A percentile compares a stretch with the other conserved stretches of the same genome.
Conservation (phyloP, 2,888 invertebrate species). For the Xestia c-nigrum region DNA sequence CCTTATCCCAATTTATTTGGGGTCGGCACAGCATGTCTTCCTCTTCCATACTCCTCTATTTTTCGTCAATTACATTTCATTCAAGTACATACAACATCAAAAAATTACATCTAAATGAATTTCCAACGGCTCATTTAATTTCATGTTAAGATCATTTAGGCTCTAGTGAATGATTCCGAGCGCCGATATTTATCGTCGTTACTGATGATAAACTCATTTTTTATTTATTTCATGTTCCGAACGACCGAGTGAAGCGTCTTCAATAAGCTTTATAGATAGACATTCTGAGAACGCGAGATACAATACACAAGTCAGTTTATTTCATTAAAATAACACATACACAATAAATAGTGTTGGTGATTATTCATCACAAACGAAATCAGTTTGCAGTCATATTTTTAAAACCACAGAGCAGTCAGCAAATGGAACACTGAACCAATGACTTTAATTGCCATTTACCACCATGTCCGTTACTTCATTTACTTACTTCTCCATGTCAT, state of each 20-base stretch:
- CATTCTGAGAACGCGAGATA: neutral
- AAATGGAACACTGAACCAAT: slow-evolving; percentile 9
- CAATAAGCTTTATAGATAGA: neutral
- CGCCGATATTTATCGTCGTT: neutral
- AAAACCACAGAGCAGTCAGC: slow-evolving; percentile 17
- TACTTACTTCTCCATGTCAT: slow-evolving; percentile 3
- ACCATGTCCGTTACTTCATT: neutral
- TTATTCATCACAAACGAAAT: neutral
- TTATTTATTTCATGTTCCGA: neutral
- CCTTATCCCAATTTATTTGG: too few species aligned
- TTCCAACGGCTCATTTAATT: neutral
- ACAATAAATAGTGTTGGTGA: slow-evolving; percentile 23
- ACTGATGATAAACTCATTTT: neutral
- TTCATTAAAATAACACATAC: neutral
- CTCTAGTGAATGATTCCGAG: neutral
- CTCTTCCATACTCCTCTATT: too few species aligned
- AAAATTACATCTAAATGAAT: neutral
- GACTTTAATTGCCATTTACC: neutral
- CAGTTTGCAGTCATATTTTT: neutral
- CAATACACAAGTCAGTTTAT: neutral
- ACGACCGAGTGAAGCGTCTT: neutral
- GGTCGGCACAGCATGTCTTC: too few species aligned
- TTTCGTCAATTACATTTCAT: too few species aligned
- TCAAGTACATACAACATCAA: neutral
- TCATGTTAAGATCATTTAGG: neutral